These are phyloP conservation scores for Neelides sp. DNA, from an alignment of 1,140 invertebrate species.

Conservation along the genomic window DNA sequence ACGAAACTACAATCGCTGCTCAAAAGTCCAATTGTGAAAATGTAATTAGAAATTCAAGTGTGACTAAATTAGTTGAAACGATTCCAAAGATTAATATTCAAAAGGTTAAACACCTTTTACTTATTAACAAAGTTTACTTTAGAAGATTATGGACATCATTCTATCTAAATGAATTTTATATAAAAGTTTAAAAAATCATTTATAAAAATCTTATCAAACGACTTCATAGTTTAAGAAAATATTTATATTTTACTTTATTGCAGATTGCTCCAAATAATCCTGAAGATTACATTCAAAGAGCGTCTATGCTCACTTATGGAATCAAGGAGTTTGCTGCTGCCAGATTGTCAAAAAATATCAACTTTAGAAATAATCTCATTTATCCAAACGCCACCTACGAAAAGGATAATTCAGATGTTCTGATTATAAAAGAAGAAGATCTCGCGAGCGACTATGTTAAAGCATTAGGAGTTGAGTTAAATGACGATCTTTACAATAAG, in stretches of 20 bases:
- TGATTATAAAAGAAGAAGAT: slow-evolving; percentile 20
- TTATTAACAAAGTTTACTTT: too few species aligned
- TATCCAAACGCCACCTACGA: neutral
- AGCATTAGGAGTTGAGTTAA: slow-evolving; percentile 24
- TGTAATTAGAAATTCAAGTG: slow-evolving; percentile 50
- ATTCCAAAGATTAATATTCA: too few species aligned
- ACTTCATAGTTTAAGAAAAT: too few species aligned
- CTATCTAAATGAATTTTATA: neutral
- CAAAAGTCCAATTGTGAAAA: slow-evolving; percentile 43
- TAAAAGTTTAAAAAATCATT: neutral
- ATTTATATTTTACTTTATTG: slow-evolving; percentile 20
- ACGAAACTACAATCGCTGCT: slow-evolving; percentile 44
- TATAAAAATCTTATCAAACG: too few species aligned
- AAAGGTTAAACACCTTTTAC: too few species aligned
- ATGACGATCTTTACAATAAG: slow-evolving; percentile 19
- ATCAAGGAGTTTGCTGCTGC: slow-evolving; percentile 33
- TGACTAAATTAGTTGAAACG: slow-evolving; percentile 39
- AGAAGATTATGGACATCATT: too few species aligned
- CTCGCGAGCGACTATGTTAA: slow-evolving; percentile 24
- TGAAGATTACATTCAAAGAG: slow-evolving; percentile 33
- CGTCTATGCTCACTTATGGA: slow-evolving; percentile 35
- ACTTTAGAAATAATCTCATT: neutral
- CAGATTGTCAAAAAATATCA: neutral
- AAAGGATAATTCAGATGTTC: slow-evolving; percentile 19
- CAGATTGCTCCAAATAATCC: slow-evolving; percentile 25